Evolutionary conservation across 2,113 vertebrate genomes (phyloP), one percentile per base, ranked within the genome.

Genomic region (Spea bombifrons): DNA sequence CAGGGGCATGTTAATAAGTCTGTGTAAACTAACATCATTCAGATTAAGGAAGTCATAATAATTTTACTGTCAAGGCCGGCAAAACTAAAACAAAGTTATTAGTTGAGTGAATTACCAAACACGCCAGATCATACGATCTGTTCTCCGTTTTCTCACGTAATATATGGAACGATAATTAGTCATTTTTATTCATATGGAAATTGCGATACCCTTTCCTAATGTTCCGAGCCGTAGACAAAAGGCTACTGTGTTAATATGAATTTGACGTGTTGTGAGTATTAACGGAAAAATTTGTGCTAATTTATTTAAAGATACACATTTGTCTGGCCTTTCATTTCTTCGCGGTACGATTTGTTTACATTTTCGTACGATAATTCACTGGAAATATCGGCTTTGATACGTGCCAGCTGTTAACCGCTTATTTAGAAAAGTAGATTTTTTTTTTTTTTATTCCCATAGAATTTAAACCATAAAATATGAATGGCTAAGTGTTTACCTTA

Each of bases 41-140:
- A 92, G 90, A 89, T 88, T 91, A 90, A 90, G 87, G 83, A 89
- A 92, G 84, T 87, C 85, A 88, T 87, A 88, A 82, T 88, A 64
- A 57, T 80, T 80, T 80, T 80, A 80, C 71, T 80, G 77, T 80
- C 77, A 73, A 71, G 50, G n/a, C 43, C 45, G 68, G 63, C 50
- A 48, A 66, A 73, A 66, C 46, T 10, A 59, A 71, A 30, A 64
- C 63, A 48, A 59, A 73, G 71, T 80, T 73, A 80, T 80, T 80
- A 73, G 64, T 30, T 59, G 64, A 80, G 71, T 67, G 71, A 80
- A 80, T 80, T 67, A 73, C 16, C 67, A 73, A 67, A 55, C 64
- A 61, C 15, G 48, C 43, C 64, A 59, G 71, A 67, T 73, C 2
- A 73, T 67, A 67, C 30, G 68, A 67, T 80, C 45, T n/a, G 50